Evolutionary conservation across 2,888 invertebrate genomes (phyloP).

Genomic region (Sialis fuliginosa): DNA sequence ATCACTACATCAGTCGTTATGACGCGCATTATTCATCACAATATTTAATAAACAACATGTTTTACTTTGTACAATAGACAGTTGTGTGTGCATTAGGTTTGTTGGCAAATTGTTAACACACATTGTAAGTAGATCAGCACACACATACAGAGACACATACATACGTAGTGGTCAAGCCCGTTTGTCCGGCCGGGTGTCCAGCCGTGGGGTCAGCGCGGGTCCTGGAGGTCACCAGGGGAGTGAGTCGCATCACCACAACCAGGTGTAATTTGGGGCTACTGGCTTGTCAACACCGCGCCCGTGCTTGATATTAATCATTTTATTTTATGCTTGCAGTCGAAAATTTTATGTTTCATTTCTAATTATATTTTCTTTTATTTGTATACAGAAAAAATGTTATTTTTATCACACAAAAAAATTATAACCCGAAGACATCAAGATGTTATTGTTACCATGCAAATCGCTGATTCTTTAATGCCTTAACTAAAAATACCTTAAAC

Average conservation of each 20-base stretch:
- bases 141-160: neutral
- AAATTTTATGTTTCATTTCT: no score
- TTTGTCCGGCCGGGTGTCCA: neutral
- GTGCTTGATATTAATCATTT: neutral
- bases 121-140: neutral
- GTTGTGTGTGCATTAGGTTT: slow-evolving; percentile 13
- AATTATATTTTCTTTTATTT: no score
- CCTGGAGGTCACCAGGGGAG: slow-evolving; percentile 1
- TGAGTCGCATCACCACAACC: neutral
- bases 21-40: neutral
- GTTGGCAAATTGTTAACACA: slow-evolving; percentile 21
- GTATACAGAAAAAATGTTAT: no score
- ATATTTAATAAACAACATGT: neutral
- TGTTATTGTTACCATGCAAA: no score
- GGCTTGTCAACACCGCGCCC: slow-evolving; percentile 1
- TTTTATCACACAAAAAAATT: no score
- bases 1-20: no score
- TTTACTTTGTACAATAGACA: neutral
- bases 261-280: neutral
- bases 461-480: no score
- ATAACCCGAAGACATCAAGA: no score
- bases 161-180: neutral
- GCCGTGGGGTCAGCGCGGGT: neutral
- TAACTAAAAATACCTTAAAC: no score
- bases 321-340: neutral